These are phyloP conservation scores for Papilio machaon DNA, from an alignment of 1,140 invertebrate genomes.

Conservation along the genomic window DNA sequence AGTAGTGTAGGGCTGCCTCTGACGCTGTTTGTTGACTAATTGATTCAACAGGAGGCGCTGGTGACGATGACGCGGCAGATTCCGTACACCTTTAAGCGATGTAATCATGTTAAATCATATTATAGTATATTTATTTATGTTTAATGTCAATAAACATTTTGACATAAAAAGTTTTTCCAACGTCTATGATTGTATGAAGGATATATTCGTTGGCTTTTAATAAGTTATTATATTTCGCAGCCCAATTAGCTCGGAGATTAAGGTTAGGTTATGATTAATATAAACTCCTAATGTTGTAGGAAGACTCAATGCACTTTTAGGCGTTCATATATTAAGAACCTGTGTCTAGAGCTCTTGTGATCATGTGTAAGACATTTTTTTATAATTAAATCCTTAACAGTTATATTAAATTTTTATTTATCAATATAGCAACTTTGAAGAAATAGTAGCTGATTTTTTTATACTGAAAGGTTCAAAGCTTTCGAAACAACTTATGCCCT, in stretches of 20 bases:
- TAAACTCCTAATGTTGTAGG: too few relatives aligned
- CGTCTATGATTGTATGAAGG: too few relatives aligned
- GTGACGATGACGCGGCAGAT: conserved; percentile 13
- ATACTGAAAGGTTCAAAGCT: not conserved
- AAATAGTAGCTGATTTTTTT: not conserved
- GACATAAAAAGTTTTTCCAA: not conserved
- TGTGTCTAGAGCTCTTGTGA: too few relatives aligned
- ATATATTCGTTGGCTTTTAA: too few relatives aligned
- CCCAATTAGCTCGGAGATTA: too few relatives aligned
- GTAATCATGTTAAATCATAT: not conserved
- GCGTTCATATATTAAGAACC: too few relatives aligned
- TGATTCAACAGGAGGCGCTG: conserved; percentile 17
- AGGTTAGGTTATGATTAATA: too few relatives aligned
- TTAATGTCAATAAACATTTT: not conserved
- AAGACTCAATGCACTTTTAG: too few relatives aligned
- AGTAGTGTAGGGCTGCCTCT: not conserved
- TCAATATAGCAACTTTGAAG: not conserved
- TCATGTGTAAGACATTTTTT: too few relatives aligned
- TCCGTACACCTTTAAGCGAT: not conserved
- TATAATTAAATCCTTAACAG: not conserved
- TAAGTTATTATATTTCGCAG: too few relatives aligned
- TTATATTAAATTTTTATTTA: not conserved
- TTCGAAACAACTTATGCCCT: not conserved
- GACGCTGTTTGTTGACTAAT: conserved; percentile 7
- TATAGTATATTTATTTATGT: not conserved